Conservation (phyloP, 2,797 vertebrate genomes). For the Sandelia bainsii region DNA sequence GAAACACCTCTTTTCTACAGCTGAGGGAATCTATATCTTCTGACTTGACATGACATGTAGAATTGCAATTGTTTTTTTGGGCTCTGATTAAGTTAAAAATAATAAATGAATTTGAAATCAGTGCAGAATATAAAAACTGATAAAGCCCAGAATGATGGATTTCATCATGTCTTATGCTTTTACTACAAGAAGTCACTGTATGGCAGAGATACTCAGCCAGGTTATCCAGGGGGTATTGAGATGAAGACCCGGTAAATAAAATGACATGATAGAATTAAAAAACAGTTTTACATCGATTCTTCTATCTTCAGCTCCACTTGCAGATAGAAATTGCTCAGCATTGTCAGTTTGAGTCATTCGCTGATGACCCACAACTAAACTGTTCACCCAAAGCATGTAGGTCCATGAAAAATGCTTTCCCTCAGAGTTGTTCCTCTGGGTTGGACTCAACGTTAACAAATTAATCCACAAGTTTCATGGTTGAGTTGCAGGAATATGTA, state of each 20-base stretch:
- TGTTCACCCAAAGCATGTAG: slow-evolving; percentile 7
- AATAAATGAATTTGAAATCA: no score
- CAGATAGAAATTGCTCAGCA: no score
- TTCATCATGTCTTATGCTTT: no score
- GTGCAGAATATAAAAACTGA: no score
- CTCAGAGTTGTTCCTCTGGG: no score
- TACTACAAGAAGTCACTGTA: no score
- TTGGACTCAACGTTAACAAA: slow-evolving; percentile 4
- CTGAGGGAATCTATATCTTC: not conserved
- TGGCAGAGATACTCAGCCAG: no score
- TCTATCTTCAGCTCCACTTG: no score
- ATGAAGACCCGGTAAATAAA: not conserved
- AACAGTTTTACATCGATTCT: not conserved
- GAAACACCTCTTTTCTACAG: not conserved
- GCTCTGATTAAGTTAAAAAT: no score
- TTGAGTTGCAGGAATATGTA: slow-evolving; percentile 29
- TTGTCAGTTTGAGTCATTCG: slow-evolving; percentile 38
- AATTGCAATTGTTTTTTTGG: no score
- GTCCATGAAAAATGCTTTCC: not conserved
- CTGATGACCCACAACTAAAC: not conserved
- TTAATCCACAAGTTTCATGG: slow-evolving; percentile 11
- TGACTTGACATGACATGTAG: not conserved
- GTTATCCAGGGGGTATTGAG: no score
- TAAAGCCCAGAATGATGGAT: no score
- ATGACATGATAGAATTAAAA: not conserved